These are phyloP conservation scores for Vicugna pacos DNA, from an alignment of 2,113 vertebrate species.

Conservation along the genomic window DNA sequence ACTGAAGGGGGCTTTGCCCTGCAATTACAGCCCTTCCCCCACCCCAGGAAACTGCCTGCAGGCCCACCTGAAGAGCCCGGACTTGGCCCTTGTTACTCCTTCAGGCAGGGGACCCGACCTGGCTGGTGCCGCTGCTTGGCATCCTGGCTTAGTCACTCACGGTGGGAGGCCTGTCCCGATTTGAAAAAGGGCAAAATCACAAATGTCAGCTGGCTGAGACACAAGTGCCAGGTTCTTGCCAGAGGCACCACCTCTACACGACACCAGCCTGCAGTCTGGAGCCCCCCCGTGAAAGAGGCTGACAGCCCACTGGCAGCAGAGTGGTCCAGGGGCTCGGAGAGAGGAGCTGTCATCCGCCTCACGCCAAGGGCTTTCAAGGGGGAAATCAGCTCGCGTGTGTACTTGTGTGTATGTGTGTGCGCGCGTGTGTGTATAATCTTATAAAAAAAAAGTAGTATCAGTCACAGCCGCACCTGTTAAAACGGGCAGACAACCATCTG, in stretches of 20 bases:
- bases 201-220: constrained; percentile 59
- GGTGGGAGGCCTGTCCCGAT: background rate
- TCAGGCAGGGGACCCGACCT: background rate
- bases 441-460: background rate
- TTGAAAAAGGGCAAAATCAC: constrained; percentile 39
- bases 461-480: background rate
- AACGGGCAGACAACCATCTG: background rate
- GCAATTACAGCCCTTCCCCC: background rate
- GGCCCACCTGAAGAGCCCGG: background rate
- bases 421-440: background rate
- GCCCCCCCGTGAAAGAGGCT: constrained; percentile 1
- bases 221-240: constrained; percentile 44
- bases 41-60: background rate
- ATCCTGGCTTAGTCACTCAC: background rate
- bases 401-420: rapidly evolving
- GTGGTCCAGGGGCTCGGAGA: background rate
- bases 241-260: background rate
- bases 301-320: constrained; percentile 60
- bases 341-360: constrained; percentile 17
- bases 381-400: background rate
- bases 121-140: background rate
- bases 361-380: constrained; percentile 23
- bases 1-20: background rate
- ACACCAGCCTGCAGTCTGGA: background rate
- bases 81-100: background rate